Evolutionary conservation across 2,113 vertebrate species (phyloP), one percentile per base, ranked within the genome.

Genomic region (Cyprichromis sp.): DNA sequence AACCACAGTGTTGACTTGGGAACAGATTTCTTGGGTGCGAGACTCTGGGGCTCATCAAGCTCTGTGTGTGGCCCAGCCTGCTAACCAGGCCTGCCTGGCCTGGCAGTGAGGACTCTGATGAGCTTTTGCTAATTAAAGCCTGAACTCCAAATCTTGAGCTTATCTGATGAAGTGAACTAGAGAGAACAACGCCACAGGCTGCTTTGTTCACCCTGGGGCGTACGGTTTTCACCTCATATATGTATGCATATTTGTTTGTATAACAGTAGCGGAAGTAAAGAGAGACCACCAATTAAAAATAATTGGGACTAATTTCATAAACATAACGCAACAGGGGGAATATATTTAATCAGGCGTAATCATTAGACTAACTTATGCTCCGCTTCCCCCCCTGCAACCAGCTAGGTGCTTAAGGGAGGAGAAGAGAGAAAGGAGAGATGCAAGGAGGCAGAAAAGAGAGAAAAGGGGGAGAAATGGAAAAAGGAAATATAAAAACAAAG

Each of bases 241-340:
- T 87, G 50, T n/a, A 40, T 34, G 52, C 63, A 68, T 82, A 59
- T 85, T 73, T 93, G 82, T 89, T 81, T 93, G 86, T 83, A 55
- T 47, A 89, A 73, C 84, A 83, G 84, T 24, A 57, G 79, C 88
- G 87, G 93, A 95, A 94, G 93, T 88, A 87, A 90, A 90, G 86
- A 87, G 91, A 92, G 73, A 78, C 54, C 83, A 81, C 88, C 89
- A 96, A 96, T 96, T 96, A 96, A 95, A 96, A 95, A 93, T 95
- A 96, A 96, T 95, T 95, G 89, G 83, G 87, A 85, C 86, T 94
- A 94, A 95, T 96, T 95, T 95, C 87, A 94, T 93, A 90, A 93
- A 92, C 86, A 89, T 71, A 91, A 87, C 24, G 73, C 85, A 93
- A 91, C 87, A 86, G 66, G 93, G 91, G 87, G 88, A 88, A 94